A percentile compares a stretch with the other conserved stretches of the same genome.
Conservation (phyloP, 2,113 vertebrate species). For the Notiomystis cincta region DNA sequence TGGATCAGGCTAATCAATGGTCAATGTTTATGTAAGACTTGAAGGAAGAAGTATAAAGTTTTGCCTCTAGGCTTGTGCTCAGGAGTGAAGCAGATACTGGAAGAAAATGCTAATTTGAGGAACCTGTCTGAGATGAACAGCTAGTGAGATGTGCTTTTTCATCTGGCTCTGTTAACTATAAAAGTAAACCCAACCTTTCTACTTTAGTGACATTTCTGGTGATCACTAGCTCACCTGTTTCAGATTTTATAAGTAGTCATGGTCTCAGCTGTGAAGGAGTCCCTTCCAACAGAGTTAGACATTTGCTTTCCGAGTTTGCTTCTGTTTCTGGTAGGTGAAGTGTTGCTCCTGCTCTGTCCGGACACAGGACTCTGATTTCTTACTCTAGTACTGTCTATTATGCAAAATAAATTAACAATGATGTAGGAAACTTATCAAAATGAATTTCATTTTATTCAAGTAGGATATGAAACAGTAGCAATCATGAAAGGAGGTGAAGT, state of each 20-base stretch:
- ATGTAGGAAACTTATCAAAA: not conserved
- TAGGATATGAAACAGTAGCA: not conserved
- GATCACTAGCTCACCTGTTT: not conserved
- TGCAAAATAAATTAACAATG: not conserved
- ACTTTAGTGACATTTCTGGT: not conserved
- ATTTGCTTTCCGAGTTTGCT: not conserved
- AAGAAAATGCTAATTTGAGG: not conserved
- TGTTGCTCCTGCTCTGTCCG: not conserved
- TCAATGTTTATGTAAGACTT: not conserved
- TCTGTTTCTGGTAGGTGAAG: not conserved
- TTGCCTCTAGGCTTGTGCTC: not conserved
- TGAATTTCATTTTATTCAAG: not conserved
- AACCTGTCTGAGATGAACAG: not conserved
- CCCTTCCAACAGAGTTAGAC: rapidly evolving
- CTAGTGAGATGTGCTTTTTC: not conserved
- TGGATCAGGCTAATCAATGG: not conserved
- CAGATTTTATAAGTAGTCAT: not conserved
- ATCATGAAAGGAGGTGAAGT: not conserved
- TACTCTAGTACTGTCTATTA: not conserved
- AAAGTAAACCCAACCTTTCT: not conserved
- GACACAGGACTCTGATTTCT: not conserved
- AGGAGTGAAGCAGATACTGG: not conserved
- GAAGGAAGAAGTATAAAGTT: not conserved
- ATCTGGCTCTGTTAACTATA: not conserved
- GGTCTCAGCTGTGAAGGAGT: not conserved